Conservation (phyloP, 2,113 vertebrate species). For the Physeter macrocephalus region DNA sequence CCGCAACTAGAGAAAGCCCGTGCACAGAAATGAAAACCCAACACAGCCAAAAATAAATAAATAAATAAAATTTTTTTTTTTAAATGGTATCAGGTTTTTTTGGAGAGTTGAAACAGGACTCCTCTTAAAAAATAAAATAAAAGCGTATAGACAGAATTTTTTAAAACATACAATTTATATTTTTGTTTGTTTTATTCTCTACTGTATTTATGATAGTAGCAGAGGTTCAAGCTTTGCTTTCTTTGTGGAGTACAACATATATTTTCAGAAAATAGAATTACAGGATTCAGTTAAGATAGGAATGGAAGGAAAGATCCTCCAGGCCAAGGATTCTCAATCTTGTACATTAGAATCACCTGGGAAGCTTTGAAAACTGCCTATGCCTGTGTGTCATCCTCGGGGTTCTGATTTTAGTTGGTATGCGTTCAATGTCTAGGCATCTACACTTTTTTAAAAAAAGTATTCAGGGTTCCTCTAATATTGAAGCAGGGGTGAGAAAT, state of each 20-base stretch:
- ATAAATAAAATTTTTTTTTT: no score
- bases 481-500: not conserved
- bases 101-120: not conserved
- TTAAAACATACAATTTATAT: not conserved
- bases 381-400: not conserved
- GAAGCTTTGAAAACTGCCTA: not conserved
- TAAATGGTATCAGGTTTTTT: not conserved
- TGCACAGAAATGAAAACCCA: no score
- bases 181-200: not conserved
- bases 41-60: not conserved
- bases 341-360: not conserved
- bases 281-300: not conserved
- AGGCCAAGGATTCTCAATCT: not conserved
- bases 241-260: not conserved
- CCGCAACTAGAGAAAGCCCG: no score
- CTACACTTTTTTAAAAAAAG: not conserved
- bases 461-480: not conserved
- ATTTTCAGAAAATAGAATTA: slow-evolving; percentile 6
- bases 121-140: not conserved
- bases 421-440: not conserved
- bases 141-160: not conserved
- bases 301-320: not conserved
- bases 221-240: not conserved
- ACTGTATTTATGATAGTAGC: not conserved
- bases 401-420: not conserved